Base-by-base conservation (phyloP, 2,797 vertebrate genomes). In the Lepus oiostolus region DNA sequence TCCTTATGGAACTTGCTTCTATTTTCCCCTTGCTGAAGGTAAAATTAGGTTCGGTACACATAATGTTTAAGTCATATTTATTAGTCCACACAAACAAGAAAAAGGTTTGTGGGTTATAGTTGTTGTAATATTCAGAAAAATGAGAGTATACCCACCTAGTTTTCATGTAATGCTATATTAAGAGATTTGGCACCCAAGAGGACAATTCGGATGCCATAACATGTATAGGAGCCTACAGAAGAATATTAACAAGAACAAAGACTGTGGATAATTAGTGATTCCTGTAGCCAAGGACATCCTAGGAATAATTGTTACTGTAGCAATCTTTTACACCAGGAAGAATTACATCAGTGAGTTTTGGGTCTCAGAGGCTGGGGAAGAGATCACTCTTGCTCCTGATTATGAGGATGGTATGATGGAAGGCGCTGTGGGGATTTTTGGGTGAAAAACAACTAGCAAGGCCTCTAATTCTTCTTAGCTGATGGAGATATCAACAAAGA, bases 1-100 rank as follows among this genome's bases (percentile, higher is more conserved):
- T 88, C 38, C 14, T 11, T 89, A n/a, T 71, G 92, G 89, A 93
- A 65, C 5, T 87, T 75, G 63, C 81, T 95, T 14, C 9, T 76
- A 19, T 79, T 67, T 91, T 60, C 42, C 22, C 17, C 7, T 35
- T 90, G 63, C 26, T 58, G 60, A 92, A 79, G n/a, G 13, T 83
- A 93, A 58, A 5, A 72, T 52, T 93, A 42, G 13, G 13, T 60
- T 7, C 13, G 75, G 14, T 14, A 14, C 17, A 92, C 90, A 3
- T 85, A 58, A 16, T 52, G n/a, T 67, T 92, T 62, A 70, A 92
- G 4, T 81, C 58, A 8, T 47, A 28, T 62, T 92, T 67, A 65
- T 83, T 70, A 82, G 19, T 83, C 13, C 71, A 12, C 3, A 87
- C 0, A 50, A 2, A 62, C 0, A 47, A 72, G 85, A 60, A 91